Conservation (phyloP, 2,888 invertebrate genomes). For the Ormyrus pomaceus region DNA sequence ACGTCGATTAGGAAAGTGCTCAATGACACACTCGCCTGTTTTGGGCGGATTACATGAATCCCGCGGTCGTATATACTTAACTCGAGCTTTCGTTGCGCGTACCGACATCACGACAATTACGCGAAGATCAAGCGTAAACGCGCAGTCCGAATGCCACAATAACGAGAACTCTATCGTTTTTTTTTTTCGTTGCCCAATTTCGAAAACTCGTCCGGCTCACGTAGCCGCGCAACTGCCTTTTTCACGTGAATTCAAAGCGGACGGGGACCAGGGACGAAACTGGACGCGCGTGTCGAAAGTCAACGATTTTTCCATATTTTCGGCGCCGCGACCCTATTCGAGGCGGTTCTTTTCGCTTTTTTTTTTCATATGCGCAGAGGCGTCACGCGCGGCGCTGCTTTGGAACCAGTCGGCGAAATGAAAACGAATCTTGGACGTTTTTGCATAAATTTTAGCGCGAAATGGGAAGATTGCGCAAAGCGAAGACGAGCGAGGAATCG, state of each 20-base stretch:
- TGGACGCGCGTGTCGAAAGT: neutral
- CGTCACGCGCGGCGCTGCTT: neutral
- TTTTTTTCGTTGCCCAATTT: slow-evolving; percentile 7
- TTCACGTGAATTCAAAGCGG: slow-evolving; percentile 1
- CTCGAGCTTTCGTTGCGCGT: neutral
- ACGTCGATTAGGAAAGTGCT: neutral
- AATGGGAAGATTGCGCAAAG: slow-evolving; percentile 13
- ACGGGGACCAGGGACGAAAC: neutral
- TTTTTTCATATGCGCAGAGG: slow-evolving; percentile 1
- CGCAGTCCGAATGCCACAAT: neutral
- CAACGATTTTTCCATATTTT: too few relatives aligned
- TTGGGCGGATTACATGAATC: slow-evolving; percentile 28
- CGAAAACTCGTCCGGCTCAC: slow-evolving; percentile 9
- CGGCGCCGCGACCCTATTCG: too few relatives aligned
- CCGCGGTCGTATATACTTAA: slow-evolving; percentile 14
- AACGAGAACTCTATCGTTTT: neutral
- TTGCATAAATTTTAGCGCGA: slow-evolving; percentile 15
- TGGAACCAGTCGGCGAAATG: neutral
- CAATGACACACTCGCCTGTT: neutral
- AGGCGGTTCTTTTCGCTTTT: neutral
- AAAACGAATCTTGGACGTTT: slow-evolving; percentile 29
- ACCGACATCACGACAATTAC: neutral
- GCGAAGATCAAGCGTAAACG: neutral
- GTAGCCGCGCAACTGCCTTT: neutral
- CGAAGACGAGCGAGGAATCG: slow-evolving; percentile 1